Percentiles rank a stretch among this genome's conserved stretches.
Evolutionary conservation across 1,140 invertebrate genomes (phyloP).

Genomic region (Bradysia coprophila): DNA sequence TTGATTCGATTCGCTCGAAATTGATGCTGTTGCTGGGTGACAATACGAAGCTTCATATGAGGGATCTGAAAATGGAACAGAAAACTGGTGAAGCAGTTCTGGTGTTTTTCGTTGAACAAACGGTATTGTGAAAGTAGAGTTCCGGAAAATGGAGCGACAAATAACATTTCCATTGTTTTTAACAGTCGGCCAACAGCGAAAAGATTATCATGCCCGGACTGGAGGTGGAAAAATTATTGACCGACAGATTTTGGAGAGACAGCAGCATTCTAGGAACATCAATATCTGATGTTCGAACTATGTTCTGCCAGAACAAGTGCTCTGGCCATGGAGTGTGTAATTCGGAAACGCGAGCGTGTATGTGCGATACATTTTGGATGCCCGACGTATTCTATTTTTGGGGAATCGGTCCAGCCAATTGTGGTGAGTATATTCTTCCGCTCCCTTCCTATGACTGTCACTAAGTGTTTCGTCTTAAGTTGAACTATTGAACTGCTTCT

Average conservation of each 20-base stretch:
- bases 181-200: not conserved
- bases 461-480: too few relatives aligned
- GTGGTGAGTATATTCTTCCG: constrained; percentile 28
- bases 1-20: constrained; percentile 29
- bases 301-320: constrained; percentile 82
- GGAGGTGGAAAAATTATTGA: constrained; percentile 38
- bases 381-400: constrained; percentile 36
- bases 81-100: constrained; percentile 37
- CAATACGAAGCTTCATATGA: constrained; percentile 38
- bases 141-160: not conserved
- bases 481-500: constrained; percentile 5
- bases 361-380: constrained; percentile 95
- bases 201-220: constrained; percentile 17
- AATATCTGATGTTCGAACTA: constrained; percentile 57
- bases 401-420: constrained; percentile 30
- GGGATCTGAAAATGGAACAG: constrained; percentile 37
- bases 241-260: constrained; percentile 46
- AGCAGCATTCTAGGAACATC: constrained; percentile 51
- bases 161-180: not conserved
- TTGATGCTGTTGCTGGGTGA: constrained; percentile 44
- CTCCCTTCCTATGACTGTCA: too few relatives aligned
- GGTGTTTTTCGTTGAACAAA: constrained; percentile 35
- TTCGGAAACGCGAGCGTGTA: constrained; percentile 60
- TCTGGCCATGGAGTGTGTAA: constrained; percentile 83
- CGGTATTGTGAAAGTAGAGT: not conserved